A percentile compares a stretch with the other conserved stretches of the same genome.
These are phyloP conservation scores for Psephotus haematonotus DNA, from an alignment of 2,113 vertebrate genomes.

Conservation along the genomic window DNA sequence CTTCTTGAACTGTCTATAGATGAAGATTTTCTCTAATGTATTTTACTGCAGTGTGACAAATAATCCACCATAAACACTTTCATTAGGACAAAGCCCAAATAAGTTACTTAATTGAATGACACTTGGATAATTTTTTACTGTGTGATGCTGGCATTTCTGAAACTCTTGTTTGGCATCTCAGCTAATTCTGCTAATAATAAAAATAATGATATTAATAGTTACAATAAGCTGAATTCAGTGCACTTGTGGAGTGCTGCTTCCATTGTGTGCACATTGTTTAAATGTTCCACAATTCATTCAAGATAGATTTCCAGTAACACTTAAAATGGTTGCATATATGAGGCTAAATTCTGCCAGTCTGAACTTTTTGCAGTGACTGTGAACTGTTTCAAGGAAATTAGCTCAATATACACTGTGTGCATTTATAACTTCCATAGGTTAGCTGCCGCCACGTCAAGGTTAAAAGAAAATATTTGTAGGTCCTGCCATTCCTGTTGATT, in stretches of 20 bases:
- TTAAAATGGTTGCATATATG: neutral
- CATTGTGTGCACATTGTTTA: neutral
- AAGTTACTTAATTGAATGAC: neutral
- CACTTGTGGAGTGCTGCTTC: neutral
- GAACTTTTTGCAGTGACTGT: neutral
- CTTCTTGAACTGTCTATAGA: neutral
- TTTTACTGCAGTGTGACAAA: neutral
- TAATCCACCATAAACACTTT: neutral
- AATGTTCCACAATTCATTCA: neutral
- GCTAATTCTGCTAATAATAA: neutral
- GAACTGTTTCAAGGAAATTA: neutral
- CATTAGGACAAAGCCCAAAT: neutral
- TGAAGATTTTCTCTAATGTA: neutral
- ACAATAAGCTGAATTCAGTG: neutral
- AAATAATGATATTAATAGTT: neutral
- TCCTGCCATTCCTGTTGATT: neutral
- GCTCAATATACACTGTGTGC: neutral
- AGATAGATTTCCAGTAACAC: neutral
- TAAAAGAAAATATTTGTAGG: neutral
- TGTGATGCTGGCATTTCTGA: neutral
- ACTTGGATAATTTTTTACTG: neutral
- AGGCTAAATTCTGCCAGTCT: neutral
- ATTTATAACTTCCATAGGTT: neutral
- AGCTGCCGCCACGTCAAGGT: neutral
- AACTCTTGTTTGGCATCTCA: neutral